Evolutionary conservation across 2,113 vertebrate species (phyloP), one percentile per base, ranked within the genome.

Genomic region (Sialia sialis): DNA sequence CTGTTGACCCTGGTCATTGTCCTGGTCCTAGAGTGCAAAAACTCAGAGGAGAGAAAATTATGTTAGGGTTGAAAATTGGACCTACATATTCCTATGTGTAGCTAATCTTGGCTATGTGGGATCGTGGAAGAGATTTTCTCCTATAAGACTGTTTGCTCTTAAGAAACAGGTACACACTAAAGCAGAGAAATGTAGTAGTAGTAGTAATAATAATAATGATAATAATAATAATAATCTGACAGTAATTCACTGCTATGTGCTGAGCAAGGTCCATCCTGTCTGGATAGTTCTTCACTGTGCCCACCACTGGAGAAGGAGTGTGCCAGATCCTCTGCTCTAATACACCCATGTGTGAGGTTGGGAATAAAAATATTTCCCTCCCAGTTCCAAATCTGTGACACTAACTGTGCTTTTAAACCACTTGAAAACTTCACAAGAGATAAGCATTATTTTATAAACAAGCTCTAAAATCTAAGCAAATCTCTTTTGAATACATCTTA

Each of bases 371-470:
- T 83, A 87, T 54, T 93, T 94, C 54, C 32, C 74, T 95, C 49
- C 11, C 19, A 85, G 16, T 23, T 69, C 19, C 87, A 82, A 12
- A 54, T 90, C 58, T 85, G 67, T 85, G 41, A 23, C 27, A 25
- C 67, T 90, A 62, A 80, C 78, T 88, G 46, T 87, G 78, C 68
- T 94, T 96, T 88, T 92, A 51, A 93, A 77, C 85, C 43, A 66
- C 75, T 88, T 93, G 48, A 93, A 93, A 83, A 80, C 63, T 80
- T 92, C 29, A 59, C 7, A 88, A 43, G 59, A 92, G 59, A 93
- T 58, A 79, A 91, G 63, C 46, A 12, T 77, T 94, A 58, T 92
- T 92, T 77, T 93, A 86, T 94, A 95, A 96, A 95, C 88, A 95
- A 90, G 46, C 85, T 43, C 3, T 74, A 69, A 88, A 94, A 90